Evolutionary conservation across 2,888 invertebrate genomes (phyloP).

Genomic region (Chloroclystis v-ata): DNA sequence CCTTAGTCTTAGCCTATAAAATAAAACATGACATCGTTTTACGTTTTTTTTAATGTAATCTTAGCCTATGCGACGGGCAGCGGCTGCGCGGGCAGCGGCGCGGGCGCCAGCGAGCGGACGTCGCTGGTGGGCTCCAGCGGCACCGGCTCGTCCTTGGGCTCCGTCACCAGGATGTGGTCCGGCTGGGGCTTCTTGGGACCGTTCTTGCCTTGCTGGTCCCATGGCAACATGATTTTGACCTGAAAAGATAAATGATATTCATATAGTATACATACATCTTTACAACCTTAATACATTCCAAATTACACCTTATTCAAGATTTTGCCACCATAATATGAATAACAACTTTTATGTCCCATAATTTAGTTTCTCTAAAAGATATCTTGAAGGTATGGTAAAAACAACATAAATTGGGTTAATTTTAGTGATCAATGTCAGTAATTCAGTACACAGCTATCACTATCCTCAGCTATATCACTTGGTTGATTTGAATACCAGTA

Average conservation of each 20-base stretch:
- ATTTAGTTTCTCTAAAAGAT: too few relatives aligned
- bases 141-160: constrained; percentile 96
- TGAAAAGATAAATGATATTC: constrained; percentile 58
- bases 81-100: constrained; percentile 65
- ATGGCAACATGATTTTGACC: constrained; percentile 99
- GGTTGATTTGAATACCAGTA: too few relatives aligned
- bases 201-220: constrained; percentile 97
- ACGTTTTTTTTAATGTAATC: constrained; percentile 43
- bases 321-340: too few relatives aligned
- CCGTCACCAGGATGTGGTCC: constrained; percentile 97
- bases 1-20: too few relatives aligned
- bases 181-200: constrained; percentile 99
- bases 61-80: constrained; percentile 60
- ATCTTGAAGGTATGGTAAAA: too few relatives aligned
- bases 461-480: too few relatives aligned
- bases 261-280: too few relatives aligned
- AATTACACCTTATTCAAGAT: too few relatives aligned
- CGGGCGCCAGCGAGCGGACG: constrained; percentile 83
- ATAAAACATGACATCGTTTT: constrained; percentile 22
- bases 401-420: too few relatives aligned
- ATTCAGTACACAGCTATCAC: too few relatives aligned
- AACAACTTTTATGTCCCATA: too few relatives aligned
- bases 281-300: background rate
- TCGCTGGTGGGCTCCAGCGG: constrained; percentile 86
- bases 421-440: too few relatives aligned